These are phyloP conservation scores for Cassiopea xamachana DNA, from an alignment of 30 jellyfish, hydroid and myxozoan species.

Conservation along the genomic window DNA sequence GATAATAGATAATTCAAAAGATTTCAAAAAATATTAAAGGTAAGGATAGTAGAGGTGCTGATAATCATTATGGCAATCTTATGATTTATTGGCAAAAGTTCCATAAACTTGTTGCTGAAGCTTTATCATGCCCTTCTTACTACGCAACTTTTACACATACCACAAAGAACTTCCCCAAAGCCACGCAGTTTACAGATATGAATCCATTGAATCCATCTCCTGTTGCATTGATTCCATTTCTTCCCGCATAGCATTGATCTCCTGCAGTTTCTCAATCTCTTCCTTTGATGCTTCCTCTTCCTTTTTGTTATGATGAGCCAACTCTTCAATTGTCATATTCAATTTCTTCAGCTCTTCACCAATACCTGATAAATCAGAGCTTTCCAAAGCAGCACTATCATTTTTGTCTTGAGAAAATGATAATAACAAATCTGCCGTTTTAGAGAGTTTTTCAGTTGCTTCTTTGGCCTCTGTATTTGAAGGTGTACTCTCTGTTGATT, in stretches of 20 bases:
- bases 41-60: too few relatives aligned
- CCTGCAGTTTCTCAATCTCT: conserved; percentile 56
- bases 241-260: conserved; percentile 52
- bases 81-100: background rate
- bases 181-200: background rate
- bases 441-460: conserved; percentile 55
- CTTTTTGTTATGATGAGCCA: conserved; percentile 10
- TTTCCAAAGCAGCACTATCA: conserved; percentile 10
- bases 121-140: background rate
- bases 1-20: too few relatives aligned
- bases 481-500: conserved; percentile 31
- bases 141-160: too few relatives aligned
- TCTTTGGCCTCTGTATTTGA: background rate
- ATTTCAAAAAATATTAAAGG: too few relatives aligned
- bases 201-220: conserved; percentile 25
- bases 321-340: conserved; percentile 44
- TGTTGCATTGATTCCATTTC: conserved; percentile 63
- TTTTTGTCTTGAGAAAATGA: conserved; percentile 66
- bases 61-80: too few relatives aligned
- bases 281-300: conserved; percentile 13
- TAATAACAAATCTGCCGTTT: conserved; percentile 64
- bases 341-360: conserved; percentile 57
- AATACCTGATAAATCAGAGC: conserved; percentile 35
- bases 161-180: background rate
- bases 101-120: background rate